Conservation (phyloP, 2,797 vertebrate genomes). For the Anabas testudineus region DNA sequence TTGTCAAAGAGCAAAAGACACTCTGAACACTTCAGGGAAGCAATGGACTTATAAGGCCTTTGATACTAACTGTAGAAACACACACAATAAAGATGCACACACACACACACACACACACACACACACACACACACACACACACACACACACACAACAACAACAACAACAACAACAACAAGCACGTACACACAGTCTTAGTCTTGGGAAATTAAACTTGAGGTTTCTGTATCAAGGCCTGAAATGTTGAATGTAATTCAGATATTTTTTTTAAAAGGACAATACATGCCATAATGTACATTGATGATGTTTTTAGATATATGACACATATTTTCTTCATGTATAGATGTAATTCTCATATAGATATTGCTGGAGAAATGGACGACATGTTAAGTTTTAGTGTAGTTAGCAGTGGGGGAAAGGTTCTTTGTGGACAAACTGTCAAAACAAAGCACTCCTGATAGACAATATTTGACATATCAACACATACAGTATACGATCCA, state of each 20-base stretch:
- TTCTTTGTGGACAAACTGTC: slow-evolving; percentile 63
- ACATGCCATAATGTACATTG: slow-evolving; percentile 80
- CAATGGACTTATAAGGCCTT: slow-evolving; percentile 68
- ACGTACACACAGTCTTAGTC: slow-evolving; percentile 52
- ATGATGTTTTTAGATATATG: slow-evolving; percentile 80
- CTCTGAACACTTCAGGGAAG: slow-evolving; percentile 77
- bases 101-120: not conserved
- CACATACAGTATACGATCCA: slow-evolving; percentile 42
- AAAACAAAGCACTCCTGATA: slow-evolving; percentile 74
- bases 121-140: slow-evolving; percentile 13
- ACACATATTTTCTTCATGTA: slow-evolving; percentile 82
- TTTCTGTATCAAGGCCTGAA: slow-evolving; percentile 77
- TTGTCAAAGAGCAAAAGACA: slow-evolving; percentile 57
- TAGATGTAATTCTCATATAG: slow-evolving; percentile 79
- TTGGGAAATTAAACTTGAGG: slow-evolving; percentile 71
- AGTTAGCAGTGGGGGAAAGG: slow-evolving; percentile 68
- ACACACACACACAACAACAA: slow-evolving; percentile 32
- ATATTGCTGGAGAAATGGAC: slow-evolving; percentile 76
- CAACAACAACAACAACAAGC: too few species aligned
- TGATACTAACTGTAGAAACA: slow-evolving; percentile 38
- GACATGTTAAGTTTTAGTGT: slow-evolving; percentile 78
- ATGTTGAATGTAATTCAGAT: slow-evolving; percentile 84
- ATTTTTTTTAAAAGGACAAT: slow-evolving; percentile 76
- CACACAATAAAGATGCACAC: slow-evolving; percentile 13
- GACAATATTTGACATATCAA: slow-evolving; percentile 50